Conservation (phyloP, 2,888 invertebrate genomes). For the Cantharis nigra region DNA sequence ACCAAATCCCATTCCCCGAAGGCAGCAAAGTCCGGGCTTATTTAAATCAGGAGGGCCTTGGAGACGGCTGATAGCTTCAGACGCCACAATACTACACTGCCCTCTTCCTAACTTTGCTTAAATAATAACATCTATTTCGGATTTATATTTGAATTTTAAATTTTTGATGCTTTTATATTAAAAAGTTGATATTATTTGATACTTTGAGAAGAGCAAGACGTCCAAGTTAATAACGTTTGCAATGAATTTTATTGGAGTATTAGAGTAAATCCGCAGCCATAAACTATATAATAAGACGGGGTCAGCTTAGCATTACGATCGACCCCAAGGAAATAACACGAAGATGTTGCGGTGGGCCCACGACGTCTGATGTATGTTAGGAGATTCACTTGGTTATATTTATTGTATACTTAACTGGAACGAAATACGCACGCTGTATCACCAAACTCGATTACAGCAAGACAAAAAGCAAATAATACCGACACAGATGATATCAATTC, state of each 20-base stretch:
- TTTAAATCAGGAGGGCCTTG: constrained; percentile 55
- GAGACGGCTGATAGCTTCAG: constrained; percentile 56
- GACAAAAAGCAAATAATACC: constrained; percentile 42
- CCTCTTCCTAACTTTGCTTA: constrained; percentile 47
- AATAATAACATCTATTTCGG: constrained; percentile 31
- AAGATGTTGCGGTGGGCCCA: constrained; percentile 47
- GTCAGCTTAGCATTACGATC: constrained; percentile 42
- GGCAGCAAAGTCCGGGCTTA: constrained; percentile 53
- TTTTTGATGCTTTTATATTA: constrained; percentile 22
- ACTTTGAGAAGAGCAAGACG: background rate
- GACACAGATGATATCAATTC: constrained; percentile 35
- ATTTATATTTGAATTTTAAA: constrained; percentile 29
- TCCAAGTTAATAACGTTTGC: constrained; percentile 21
- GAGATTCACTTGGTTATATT: constrained; percentile 54
- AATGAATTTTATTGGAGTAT: constrained; percentile 31
- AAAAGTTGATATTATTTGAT: background rate
- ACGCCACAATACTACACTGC: constrained; percentile 54
- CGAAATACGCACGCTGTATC: constrained; percentile 44
- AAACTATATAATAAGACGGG: constrained; percentile 33
- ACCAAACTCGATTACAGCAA: constrained; percentile 44
- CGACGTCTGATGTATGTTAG: constrained; percentile 52
- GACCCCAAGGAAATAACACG: constrained; percentile 53
- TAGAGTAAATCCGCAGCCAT: constrained; percentile 30
- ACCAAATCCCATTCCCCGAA: constrained; percentile 54
- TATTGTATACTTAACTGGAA: constrained; percentile 57